These are phyloP conservation scores for Scaptomyza montana DNA, from an alignment of 1,140 invertebrate genomes.

Conservation along the genomic window DNA sequence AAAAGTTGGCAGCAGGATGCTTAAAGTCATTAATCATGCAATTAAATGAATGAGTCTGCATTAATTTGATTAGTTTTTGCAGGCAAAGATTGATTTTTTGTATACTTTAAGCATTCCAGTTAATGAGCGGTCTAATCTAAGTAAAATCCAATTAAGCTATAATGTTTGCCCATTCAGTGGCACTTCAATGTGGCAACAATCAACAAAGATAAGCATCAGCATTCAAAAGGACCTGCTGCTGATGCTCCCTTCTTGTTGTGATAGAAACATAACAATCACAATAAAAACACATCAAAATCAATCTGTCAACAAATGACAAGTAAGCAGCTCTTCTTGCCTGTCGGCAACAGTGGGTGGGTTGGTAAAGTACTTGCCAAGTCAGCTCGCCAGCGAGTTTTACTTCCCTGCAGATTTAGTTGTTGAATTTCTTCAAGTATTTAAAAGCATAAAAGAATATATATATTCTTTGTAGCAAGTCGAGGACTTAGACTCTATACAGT, in stretches of 20 bases:
- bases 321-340: constrained; percentile 23
- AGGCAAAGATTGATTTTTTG: neutral
- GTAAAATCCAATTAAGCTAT: constrained; percentile 73
- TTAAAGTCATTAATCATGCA: constrained; percentile 55
- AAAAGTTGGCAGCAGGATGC: constrained; percentile 24
- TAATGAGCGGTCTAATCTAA: constrained; percentile 27
- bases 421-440: constrained; percentile 67
- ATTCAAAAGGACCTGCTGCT: neutral
- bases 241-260: constrained; percentile 1
- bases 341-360: constrained; percentile 39
- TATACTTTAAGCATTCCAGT: no score
- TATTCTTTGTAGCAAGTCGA: constrained; percentile 31
- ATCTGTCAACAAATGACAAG: constrained; percentile 74
- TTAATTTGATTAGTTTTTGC: neutral
- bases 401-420: constrained; percentile 23
- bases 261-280: constrained; percentile 72
- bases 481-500: constrained; percentile 12
- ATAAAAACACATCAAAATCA: constrained; percentile 82
- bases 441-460: constrained; percentile 46
- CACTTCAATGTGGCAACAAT: constrained; percentile 40
- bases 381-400: constrained; percentile 1
- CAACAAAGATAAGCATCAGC: constrained; percentile 31
- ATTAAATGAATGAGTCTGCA: constrained; percentile 65
- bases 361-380: neutral
- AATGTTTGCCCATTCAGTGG: constrained; percentile 61